Evolutionary conservation across 2,888 invertebrate species (phyloP), one percentile per base, ranked within the genome.

Genomic region (Drosophila neutralis): DNA sequence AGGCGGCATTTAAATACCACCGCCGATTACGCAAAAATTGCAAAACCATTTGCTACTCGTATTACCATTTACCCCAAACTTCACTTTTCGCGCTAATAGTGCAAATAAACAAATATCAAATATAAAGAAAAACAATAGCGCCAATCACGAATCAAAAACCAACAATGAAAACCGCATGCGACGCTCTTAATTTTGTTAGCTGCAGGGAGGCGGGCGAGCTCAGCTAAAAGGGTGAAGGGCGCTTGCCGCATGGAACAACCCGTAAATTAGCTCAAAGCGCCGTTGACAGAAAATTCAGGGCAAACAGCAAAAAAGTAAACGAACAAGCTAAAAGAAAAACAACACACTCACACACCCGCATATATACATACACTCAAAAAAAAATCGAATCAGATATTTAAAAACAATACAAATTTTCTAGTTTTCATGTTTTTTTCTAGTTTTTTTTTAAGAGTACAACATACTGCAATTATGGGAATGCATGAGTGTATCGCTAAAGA

Each of bases 31-130:
- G 84, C 84, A 90, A 90, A 89, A 69, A 45, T 45, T 65, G 63
- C 53, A 84, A 87, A 90, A 76, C 69, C 86, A 86, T 87, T 87
- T 89, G 91, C 24, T 57, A 69, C 80, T 86, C 90, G 54, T 58
- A 83, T 85, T 85, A 89, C 84, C 62, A 66, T 58, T 78, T 48
- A 31, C 27, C 38, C 40, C 24, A 29, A 52, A 48, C 56, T 57
- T 38, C 21, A 15, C 58, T 70, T 68, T 83, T 73, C 80, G 35
- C 56, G 63, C 84, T 84, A 78, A 84, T 75, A 81, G 61, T 53
- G 64, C 51, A 83, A 69, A 73, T 75, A 82, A 66, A 71, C 60
- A 76, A 76, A 66, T 71, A 73, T 56, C 49, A 58, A 48, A 57
- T 8, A 67, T 3, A 35, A 36, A 33, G 24, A 31, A 33, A 29